Evolutionary conservation across 2,113 vertebrate species (phyloP), one percentile per base, ranked within the genome.

Genomic region (Spea multiplicata): DNA sequence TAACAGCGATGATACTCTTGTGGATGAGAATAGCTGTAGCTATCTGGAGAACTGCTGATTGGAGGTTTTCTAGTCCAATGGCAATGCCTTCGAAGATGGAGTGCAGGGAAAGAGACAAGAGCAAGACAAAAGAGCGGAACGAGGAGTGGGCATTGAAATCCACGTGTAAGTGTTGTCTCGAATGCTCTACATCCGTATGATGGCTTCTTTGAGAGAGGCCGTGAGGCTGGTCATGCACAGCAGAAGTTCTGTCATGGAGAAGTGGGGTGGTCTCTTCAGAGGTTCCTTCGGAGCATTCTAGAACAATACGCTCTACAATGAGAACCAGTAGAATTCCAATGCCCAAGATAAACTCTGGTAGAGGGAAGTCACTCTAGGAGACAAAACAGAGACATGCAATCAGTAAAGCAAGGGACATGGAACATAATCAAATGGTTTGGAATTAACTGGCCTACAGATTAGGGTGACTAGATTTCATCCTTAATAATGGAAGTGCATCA

Each of bases 1-100:
- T 93, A 87, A 93, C 92, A 13, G 93, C 94, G 0, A 95, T 93
- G 81, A 94, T 90, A 86, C 89, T 91, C 83, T 95, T 95, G 83
- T 95, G 94, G 66, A 93, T 86, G 4, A 94, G 81, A 59, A 95
- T 93, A 7, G 93, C 93, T 1, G 89, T 87, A 71, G 92, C 93
- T 84, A 94, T 93, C 79, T 93, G 90, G 4, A 95, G 73, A 0
- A 95, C 92, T 89, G 91, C 91, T 4, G 92, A 83, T 44, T 93
- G 88, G 0, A 87, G 88, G 64, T 57, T 88, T 83, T 94, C 93
- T 55, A 95, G 86, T 4, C 94, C 94, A 16, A 94, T 92, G 12
- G 94, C 92, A 46, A 95, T 86, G 5, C 93, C 93, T 81, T 95
- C 94, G 9, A 95, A 95, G 3, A 93, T 83, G 0, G 93, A 93